A percentile compares a stretch with the other conserved stretches of the same genome.
Evolutionary conservation across 2,113 vertebrate species (phyloP).

Genomic region (Mionectes macconnelli): DNA sequence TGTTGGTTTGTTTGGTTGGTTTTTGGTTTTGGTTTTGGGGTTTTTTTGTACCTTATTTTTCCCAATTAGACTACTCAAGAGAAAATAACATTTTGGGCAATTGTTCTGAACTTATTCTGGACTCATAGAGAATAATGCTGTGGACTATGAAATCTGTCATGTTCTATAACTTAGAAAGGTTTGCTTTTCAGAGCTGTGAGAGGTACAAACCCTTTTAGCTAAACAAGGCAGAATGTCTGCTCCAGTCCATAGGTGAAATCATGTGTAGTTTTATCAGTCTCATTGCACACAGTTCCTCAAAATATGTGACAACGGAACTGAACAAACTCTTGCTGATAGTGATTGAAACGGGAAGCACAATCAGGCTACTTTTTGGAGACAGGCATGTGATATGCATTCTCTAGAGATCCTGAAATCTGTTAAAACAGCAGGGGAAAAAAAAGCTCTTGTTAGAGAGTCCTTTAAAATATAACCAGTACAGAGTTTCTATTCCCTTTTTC

Average conservation of each 20-base stretch:
- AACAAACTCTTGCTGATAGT: background rate
- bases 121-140: background rate
- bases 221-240: background rate
- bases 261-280: background rate
- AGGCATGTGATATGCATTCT: background rate
- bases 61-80: background rate
- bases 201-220: background rate
- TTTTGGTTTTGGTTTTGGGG: no score
- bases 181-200: background rate
- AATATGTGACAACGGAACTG: background rate
- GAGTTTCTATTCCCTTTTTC: constrained; percentile 20
- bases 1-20: background rate
- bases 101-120: background rate
- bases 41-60: background rate
- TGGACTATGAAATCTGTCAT: background rate
- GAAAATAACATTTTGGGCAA: background rate
- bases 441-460: background rate
- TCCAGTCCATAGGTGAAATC: background rate
- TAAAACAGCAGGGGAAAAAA: background rate
- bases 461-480: background rate
- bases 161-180: background rate
- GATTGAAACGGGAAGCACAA: background rate
- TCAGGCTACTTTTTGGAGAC: background rate
- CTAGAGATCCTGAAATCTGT: background rate
- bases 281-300: background rate